Evolutionary conservation across 2,888 invertebrate genomes (phyloP).

Genomic region (Drosophila mayaguana): DNA sequence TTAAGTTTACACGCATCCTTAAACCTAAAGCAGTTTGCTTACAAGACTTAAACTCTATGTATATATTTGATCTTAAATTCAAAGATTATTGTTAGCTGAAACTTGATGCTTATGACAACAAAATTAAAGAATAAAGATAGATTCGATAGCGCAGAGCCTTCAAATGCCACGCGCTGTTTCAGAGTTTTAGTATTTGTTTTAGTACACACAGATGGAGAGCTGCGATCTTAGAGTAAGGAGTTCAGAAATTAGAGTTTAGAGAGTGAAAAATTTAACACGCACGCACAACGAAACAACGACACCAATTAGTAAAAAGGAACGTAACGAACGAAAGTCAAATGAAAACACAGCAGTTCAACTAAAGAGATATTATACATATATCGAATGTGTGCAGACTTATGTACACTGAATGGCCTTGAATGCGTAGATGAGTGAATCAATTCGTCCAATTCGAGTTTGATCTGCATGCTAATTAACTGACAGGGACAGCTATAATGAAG

Average conservation of each 20-base stretch:
- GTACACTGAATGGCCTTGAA: conserved; percentile 40
- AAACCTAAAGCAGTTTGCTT: conserved; percentile 55
- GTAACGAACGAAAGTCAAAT: conserved; percentile 27
- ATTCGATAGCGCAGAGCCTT: conserved; percentile 3
- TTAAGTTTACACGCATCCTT: conserved; percentile 65
- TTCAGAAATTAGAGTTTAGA: conserved; percentile 49
- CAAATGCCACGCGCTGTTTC: conserved; percentile 11
- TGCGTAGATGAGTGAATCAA: conserved; percentile 2
- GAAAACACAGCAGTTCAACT: conserved; percentile 22
- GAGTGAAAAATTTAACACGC: conserved; percentile 80
- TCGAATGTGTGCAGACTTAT: conserved; percentile 43
- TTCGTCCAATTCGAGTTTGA: background rate
- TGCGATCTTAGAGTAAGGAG: conserved; percentile 36
- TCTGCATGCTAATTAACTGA: conserved; percentile 65
- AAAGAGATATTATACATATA: conserved; percentile 43
- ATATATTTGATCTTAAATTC: conserved; percentile 60
- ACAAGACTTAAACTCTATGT: conserved; percentile 56
- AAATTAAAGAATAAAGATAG: background rate
- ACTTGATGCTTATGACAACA: conserved; percentile 50
- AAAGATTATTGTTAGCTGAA: conserved; percentile 62
- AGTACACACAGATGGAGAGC: conserved; percentile 49
- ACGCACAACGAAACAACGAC: conserved; percentile 74
- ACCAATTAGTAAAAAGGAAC: conserved; percentile 64
- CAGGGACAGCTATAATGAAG: conserved; percentile 62
- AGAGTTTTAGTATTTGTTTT: conserved; percentile 24